Evolutionary conservation across 2,888 invertebrate species (phyloP), one percentile per base, ranked within the genome.

Genomic region (Lathronympha strigana): DNA sequence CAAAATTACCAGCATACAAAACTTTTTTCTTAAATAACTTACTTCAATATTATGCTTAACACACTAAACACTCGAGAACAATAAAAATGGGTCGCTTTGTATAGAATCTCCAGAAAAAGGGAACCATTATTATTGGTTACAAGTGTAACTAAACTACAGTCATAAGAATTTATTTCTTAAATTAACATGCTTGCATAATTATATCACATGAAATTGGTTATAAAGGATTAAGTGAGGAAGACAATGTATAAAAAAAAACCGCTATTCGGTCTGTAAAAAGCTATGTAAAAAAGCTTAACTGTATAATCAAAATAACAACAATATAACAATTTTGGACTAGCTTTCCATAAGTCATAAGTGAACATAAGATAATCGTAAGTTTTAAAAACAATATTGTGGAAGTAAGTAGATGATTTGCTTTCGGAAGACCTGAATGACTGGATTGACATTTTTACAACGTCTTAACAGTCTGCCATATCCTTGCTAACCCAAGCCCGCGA

Each of bases 1-100:
- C 67, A 63, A 40, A 68, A 66, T 62, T 73, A 75, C 67, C 68
- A 70, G 68, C 63, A 50, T 60, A 54, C 63, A 58, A 43, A 21
- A 33, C 2, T 45, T 53, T 70, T 58, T 68, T 45, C 63, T 63
- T 51, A 63, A 47, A 17, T 17, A 28, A 28, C 40, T 28, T 43
- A 43, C 17, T 19, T 21, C 11, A 43, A 33, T 43, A 43, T 33
- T 11, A 33, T 40, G 17, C 40, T 40, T 40, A 40, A 40, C 9
- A 40, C 1, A 5, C 4, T 33, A 40, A 15, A 40, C 40, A 40
- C 17, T 15, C 15, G 15, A 17, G 40, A 19, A 9, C 15, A 9
- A 17, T 49, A 49, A 15, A 13, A 28, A 28, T 6, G 47, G 8
- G 15, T 4, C 15, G 13, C 1, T 28, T 28, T 8, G 25, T 49